Conservation (phyloP, 23 tunicate species). For the Halocynthia roretzi region DNA sequence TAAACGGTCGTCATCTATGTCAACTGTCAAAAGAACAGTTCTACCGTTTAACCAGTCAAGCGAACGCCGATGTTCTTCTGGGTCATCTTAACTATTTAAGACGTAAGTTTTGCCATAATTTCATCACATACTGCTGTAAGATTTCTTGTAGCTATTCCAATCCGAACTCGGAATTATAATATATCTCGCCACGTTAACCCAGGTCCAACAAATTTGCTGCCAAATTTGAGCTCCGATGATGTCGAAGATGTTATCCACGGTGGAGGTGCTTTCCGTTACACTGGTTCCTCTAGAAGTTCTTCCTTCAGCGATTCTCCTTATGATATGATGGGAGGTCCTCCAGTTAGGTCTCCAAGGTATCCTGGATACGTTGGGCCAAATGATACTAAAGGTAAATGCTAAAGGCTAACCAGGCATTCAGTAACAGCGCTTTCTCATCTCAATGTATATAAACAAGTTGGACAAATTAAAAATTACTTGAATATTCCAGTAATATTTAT, state of each 20-base stretch:
- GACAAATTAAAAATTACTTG: too few relatives aligned
- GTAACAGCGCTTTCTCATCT: too few relatives aligned
- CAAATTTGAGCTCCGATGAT: slow-evolving; percentile 85
- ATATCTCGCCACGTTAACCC: not conserved
- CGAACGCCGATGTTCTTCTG: slow-evolving; percentile 75
- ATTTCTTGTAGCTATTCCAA: not conserved
- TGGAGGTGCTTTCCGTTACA: slow-evolving; percentile 47
- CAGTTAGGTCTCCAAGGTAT: slow-evolving; percentile 15
- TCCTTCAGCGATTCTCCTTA: slow-evolving; percentile 1
- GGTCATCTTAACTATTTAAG: slow-evolving; percentile 78
- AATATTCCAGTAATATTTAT: too few relatives aligned
- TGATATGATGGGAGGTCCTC: slow-evolving; percentile 1
- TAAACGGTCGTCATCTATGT: slow-evolving; percentile 65
- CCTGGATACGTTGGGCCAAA: not conserved
- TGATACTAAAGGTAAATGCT: too few relatives aligned
- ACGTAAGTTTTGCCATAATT: slow-evolving; percentile 36
- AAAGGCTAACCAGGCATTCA: too few relatives aligned
- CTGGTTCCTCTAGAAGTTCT: slow-evolving; percentile 36
- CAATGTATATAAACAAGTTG: too few relatives aligned
- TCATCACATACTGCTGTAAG: not conserved
- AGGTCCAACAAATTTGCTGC: slow-evolving; percentile 48
- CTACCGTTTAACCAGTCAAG: slow-evolving; percentile 35
- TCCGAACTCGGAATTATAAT: not conserved
- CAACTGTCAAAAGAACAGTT: slow-evolving; percentile 64
- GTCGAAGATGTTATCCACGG: slow-evolving; percentile 77